Evolutionary conservation across 2,888 invertebrate genomes (phyloP).

Genomic region (Tipula vernalis): DNA sequence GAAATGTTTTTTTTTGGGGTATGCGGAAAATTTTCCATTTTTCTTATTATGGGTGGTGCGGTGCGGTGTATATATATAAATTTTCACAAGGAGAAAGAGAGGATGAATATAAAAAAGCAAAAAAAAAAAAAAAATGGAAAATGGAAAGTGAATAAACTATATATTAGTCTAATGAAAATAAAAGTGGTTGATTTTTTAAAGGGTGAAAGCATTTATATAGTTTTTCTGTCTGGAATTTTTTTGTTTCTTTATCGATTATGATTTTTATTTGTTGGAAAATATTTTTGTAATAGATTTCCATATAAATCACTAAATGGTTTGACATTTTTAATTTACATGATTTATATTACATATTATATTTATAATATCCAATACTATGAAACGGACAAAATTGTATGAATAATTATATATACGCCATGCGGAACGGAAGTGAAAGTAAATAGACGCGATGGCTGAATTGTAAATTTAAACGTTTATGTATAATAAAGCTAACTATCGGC

Average conservation of each 20-base stretch:
- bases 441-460: background rate
- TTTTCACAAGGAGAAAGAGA: background rate
- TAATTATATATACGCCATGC: background rate
- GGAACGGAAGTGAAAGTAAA: constrained; percentile 10
- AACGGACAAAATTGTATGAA: background rate
- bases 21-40: background rate
- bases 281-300: background rate
- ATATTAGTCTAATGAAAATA: constrained; percentile 7
- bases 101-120: background rate
- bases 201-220: background rate
- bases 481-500: background rate
- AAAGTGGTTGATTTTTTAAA: background rate
- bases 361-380: background rate
- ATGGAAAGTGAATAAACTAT: constrained; percentile 6
- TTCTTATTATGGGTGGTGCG: background rate
- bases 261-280: background rate
- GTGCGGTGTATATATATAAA: background rate
- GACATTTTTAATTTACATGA: background rate
- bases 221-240: constrained; percentile 5
- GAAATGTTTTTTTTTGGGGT: background rate
- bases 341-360: background rate
- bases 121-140: background rate
- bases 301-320: background rate
- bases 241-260: background rate
- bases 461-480: background rate